Evolutionary conservation across 2,113 vertebrate genomes (phyloP).

Genomic region (Coptodon bakossiorum): DNA sequence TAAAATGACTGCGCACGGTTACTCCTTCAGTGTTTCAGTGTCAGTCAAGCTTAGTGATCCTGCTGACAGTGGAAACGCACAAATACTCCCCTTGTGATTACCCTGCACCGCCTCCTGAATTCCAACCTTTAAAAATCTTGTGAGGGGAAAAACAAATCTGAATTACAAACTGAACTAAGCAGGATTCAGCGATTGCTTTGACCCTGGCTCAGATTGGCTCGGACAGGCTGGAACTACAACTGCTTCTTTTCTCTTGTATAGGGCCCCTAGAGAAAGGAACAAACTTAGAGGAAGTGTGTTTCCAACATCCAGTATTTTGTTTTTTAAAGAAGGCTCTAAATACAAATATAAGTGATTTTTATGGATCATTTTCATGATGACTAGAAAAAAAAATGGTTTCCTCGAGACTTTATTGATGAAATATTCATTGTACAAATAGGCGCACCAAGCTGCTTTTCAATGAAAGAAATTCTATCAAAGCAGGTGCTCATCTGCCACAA

Average conservation of each 20-base stretch:
- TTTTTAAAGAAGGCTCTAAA: background rate
- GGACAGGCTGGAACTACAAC: background rate
- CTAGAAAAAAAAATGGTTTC: background rate
- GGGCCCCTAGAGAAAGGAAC: background rate
- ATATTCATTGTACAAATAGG: slow-evolving; percentile 9
- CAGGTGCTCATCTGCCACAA: background rate
- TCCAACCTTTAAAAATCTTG: background rate
- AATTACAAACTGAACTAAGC: background rate
- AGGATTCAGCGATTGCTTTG: background rate
- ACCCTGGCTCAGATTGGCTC: background rate
- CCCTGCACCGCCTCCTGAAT: background rate
- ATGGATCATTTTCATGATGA: background rate
- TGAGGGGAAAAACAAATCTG: background rate
- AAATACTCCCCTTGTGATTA: background rate
- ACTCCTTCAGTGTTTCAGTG: background rate
- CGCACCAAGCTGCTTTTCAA: background rate
- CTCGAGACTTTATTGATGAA: background rate
- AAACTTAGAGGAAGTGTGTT: background rate
- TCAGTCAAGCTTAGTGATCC: background rate
- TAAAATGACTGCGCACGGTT: background rate
- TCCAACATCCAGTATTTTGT: background rate
- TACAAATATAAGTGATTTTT: background rate
- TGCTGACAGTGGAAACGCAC: background rate
- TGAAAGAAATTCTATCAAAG: background rate
- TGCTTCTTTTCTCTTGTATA: background rate